Conservation (phyloP, 2,113 vertebrate species). For the Onychostoma macrolepis region DNA sequence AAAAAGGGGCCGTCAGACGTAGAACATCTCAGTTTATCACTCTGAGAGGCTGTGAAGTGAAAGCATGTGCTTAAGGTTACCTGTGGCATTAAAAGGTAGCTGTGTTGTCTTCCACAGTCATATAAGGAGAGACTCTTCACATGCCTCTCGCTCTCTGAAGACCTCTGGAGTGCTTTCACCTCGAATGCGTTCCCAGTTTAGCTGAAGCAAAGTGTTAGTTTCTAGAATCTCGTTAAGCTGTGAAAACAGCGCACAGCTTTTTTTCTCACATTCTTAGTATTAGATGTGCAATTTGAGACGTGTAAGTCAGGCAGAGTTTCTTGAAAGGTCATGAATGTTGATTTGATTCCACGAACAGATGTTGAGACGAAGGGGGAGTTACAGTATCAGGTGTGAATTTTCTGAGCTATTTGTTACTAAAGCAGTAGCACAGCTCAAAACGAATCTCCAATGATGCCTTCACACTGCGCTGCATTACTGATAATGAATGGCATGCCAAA, state of each 20-base stretch:
- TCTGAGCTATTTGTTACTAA: constrained; percentile 13
- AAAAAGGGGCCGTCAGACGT: not conserved
- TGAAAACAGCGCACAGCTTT: not conserved
- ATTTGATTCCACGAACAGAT: constrained; percentile 29
- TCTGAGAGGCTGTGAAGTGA: not conserved
- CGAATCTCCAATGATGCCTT: constrained; percentile 1
- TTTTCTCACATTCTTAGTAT: not conserved
- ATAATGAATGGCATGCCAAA: constrained; percentile 18
- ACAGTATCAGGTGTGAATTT: constrained; percentile 14
- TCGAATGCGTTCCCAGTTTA: not conserved
- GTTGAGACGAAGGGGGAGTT: constrained; percentile 1
- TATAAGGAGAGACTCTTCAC: constrained; percentile 23
- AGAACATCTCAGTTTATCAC: not conserved
- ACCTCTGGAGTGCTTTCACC: constrained; percentile 15
- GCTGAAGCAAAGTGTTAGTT: constrained; percentile 12
- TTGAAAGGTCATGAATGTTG: constrained; percentile 40
- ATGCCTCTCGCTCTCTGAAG: not conserved
- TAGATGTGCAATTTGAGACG: constrained; percentile 6
- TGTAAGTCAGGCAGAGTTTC: constrained; percentile 18
- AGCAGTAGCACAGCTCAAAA: not conserved
- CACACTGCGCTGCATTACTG: not conserved
- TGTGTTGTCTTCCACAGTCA: constrained; percentile 14
- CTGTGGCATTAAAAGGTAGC: not conserved
- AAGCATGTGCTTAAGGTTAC: not conserved
- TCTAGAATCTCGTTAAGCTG: constrained; percentile 21